phyloP scores from a whole-genome alignment of 2,888 invertebrate species.

The Meteorus colon region DNA sequence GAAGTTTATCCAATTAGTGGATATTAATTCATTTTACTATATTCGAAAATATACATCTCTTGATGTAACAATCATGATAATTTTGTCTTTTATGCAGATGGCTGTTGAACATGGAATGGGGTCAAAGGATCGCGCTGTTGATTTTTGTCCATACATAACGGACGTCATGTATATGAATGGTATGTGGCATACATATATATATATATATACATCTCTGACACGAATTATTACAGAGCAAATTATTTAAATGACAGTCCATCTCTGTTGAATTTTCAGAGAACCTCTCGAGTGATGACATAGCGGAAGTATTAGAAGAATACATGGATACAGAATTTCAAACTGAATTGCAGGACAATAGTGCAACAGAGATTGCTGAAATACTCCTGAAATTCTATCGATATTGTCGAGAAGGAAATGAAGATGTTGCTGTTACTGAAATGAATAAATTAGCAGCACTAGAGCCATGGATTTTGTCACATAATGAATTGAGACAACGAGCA shows the following conservation, averaged over 20 bases:
- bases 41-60: too few relatives aligned
- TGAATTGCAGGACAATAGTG: constrained; percentile 65
- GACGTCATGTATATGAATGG: constrained; percentile 66
- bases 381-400: constrained; percentile 63
- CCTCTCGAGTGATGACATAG: constrained; percentile 59
- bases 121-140: constrained; percentile 57
- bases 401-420: constrained; percentile 55
- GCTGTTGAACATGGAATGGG: constrained; percentile 69
- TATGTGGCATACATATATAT: constrained; percentile 45
- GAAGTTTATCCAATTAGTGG: not conserved
- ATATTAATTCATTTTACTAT: constrained; percentile 13
- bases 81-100: constrained; percentile 52
- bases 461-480: constrained; percentile 58
- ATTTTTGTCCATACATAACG: constrained; percentile 62
- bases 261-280: constrained; percentile 54
- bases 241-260: not conserved
- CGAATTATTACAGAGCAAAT: not conserved
- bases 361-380: constrained; percentile 64
- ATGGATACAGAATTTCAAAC: constrained; percentile 65
- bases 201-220: not conserved
- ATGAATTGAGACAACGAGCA: constrained; percentile 36
- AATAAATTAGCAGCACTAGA: constrained; percentile 63
- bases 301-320: constrained; percentile 64
- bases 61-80: not conserved
- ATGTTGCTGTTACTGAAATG: constrained; percentile 55